These are phyloP conservation scores for Monoplex corrugatus DNA, from an alignment of 2,888 invertebrate genomes.

Conservation along the genomic window DNA sequence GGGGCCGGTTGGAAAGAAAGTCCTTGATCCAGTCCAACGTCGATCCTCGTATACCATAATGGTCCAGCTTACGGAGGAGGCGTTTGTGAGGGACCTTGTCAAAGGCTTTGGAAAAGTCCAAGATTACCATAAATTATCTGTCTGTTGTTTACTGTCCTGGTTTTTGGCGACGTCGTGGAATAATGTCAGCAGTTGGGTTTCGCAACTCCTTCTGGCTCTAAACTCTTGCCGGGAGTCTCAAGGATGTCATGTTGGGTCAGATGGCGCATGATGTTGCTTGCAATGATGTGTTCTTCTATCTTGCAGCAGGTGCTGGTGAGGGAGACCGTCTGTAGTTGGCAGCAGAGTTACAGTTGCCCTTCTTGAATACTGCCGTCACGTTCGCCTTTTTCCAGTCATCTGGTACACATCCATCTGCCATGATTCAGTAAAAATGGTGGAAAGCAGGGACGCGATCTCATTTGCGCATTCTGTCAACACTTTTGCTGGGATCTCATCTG, in stretches of 20 bases:
- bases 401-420: neutral
- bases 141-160: too few species aligned
- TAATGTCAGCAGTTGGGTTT: neutral
- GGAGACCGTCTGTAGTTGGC: neutral
- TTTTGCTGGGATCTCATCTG: slow-evolving; percentile 7
- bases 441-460: slow-evolving; percentile 6
- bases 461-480: neutral
- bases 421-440: neutral
- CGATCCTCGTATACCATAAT: too few species aligned
- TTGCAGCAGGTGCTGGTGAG: slow-evolving; percentile 1
- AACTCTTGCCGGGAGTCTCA: neutral
- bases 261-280: neutral
- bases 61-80: too few species aligned
- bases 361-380: slow-evolving; percentile 8
- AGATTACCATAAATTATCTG: too few species aligned
- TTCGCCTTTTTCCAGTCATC: slow-evolving; percentile 13
- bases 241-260: neutral
- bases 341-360: neutral
- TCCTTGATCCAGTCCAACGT: too few species aligned
- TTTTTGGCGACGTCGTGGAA: too few species aligned
- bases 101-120: too few species aligned
- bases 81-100: too few species aligned
- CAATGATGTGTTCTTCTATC: neutral
- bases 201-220: neutral
- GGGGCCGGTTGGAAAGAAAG: too few species aligned